Base-by-base conservation (phyloP, 2,113 vertebrate species). In the Elachura formosa region DNA sequence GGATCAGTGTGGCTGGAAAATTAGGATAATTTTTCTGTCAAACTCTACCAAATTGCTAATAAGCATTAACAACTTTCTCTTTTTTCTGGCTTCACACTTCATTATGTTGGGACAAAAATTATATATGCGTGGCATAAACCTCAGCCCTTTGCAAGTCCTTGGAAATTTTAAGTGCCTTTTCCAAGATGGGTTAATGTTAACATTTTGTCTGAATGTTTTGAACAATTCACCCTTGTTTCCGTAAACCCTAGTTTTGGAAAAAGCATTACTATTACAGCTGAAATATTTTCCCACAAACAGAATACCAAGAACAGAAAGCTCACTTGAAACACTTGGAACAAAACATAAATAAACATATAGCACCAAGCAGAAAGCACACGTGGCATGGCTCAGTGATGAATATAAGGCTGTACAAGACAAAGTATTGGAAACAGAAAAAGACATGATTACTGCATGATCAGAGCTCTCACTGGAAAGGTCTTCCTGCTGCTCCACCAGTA, bases 401-500 rank as follows among this genome's bases (percentile, higher is more conserved):
- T 38, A n/a, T 14, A 21, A 75, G 11, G 8, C 17, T n/a, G 1
- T 5, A 26, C 14, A 56, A 23, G 20, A 51, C 38, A 79, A 69
- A 3, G 6, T 43, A 66, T 23, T 12, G 56, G 45, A 73, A 64
- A 18, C 8, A 41, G 29, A 43, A 23, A 58, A 52, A 36, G 11
- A 54, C 8, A 38, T 0, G 0, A 48, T n/a, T 73, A 21, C 4
- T 14, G 15, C 26, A 38, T 4, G 56, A 4, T 34, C 49, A 64
- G 17, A 1, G 2, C 26, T 54, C 14, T 67, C 22, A 49, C 3
- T 61, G 55, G 36, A 45, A 31, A 61, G 61, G 5, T n/a, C 45
- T 61, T 85, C 40, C 24, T 64, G 20, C 49, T 77, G 40, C 16
- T 69, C n/a, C 33, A 26, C 12, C 6, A 2, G 8, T 28, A 45